Evolutionary conservation across 1,140 invertebrate species (phyloP).

Genomic region (Eubasilissa regina): DNA sequence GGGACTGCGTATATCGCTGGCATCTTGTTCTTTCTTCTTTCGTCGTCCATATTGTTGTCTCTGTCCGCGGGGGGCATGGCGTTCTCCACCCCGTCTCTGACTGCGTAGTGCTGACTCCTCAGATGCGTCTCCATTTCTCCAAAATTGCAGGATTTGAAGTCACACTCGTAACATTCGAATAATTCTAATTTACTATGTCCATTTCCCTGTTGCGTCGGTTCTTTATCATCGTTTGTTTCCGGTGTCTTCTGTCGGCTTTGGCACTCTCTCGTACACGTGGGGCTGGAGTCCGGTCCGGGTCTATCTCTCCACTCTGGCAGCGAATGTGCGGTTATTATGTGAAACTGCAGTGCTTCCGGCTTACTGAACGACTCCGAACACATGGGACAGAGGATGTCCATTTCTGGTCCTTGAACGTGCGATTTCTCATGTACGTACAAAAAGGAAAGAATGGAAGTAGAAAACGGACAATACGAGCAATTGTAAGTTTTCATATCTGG

Average conservation of each 20-base stretch:
- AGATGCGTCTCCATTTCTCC: slow-evolving; percentile 79
- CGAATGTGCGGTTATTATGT: slow-evolving; percentile 57
- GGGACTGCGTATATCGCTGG: slow-evolving; percentile 76
- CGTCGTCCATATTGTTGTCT: slow-evolving; percentile 69
- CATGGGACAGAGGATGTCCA: slow-evolving; percentile 59
- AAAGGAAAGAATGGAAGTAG: slow-evolving; percentile 90
- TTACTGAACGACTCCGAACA: slow-evolving; percentile 60
- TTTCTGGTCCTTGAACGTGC: slow-evolving; percentile 72
- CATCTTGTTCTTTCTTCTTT: slow-evolving; percentile 73
- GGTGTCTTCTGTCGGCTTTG: slow-evolving; percentile 57
- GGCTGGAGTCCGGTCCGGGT: slow-evolving; percentile 46
- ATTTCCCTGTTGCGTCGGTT: slow-evolving; percentile 58
- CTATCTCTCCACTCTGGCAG: slow-evolving; percentile 57
- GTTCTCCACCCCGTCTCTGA: slow-evolving; percentile 63
- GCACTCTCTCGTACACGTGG: slow-evolving; percentile 50
- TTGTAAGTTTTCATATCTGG: slow-evolving; percentile 81
- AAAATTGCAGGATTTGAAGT: slow-evolving; percentile 76
- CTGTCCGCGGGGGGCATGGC: slow-evolving; percentile 66
- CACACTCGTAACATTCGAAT: slow-evolving; percentile 79
- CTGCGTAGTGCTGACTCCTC: slow-evolving; percentile 73
- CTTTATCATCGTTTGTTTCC: slow-evolving; percentile 64
- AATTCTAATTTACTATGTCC: slow-evolving; percentile 56
- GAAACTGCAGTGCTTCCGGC: slow-evolving; percentile 57
- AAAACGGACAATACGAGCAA: slow-evolving; percentile 91
- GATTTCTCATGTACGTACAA: slow-evolving; percentile 92